phyloP scores from a whole-genome alignment of 2,888 invertebrate genomes.

The Cylindroiulus punctatus region DNA sequence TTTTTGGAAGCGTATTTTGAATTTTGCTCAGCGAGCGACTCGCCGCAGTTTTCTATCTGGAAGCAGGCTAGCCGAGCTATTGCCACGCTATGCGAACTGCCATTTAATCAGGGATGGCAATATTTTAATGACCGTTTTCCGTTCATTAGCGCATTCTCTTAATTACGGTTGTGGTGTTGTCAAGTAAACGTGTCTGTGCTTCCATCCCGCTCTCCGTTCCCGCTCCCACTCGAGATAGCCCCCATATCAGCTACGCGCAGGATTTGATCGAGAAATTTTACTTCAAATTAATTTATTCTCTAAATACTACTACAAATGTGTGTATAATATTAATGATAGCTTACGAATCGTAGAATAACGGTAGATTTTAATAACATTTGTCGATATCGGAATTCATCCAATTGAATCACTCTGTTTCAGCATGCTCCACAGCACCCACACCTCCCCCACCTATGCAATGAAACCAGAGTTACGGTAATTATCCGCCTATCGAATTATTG shows the following conservation, averaged over 20 bases:
- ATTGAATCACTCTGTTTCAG: not conserved
- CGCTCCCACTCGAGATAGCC: not conserved
- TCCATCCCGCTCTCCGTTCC: slow-evolving; percentile 24
- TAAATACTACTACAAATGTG: slow-evolving; percentile 15
- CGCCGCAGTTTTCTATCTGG: slow-evolving; percentile 8
- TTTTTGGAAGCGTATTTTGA: slow-evolving; percentile 12
- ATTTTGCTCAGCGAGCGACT: slow-evolving; percentile 20
- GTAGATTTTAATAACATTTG: slow-evolving; percentile 32
- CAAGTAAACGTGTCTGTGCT: slow-evolving; percentile 4
- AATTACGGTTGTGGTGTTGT: slow-evolving; percentile 32
- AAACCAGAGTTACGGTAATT: slow-evolving; percentile 21
- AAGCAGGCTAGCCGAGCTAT: slow-evolving; percentile 1
- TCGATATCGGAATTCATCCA: slow-evolving; percentile 17
- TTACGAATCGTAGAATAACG: slow-evolving; percentile 27
- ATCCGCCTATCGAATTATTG: slow-evolving; percentile 26
- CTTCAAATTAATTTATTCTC: slow-evolving; percentile 26
- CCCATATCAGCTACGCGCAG: slow-evolving; percentile 14
- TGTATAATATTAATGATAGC: slow-evolving; percentile 32
- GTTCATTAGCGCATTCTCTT: slow-evolving; percentile 15
- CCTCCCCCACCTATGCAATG: not conserved
- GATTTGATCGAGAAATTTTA: slow-evolving; percentile 21
- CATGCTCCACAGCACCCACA: slow-evolving; percentile 14
- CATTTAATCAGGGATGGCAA: slow-evolving; percentile 26
- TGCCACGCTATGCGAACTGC: slow-evolving; percentile 12
- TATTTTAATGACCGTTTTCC: slow-evolving; percentile 1